Evolutionary conservation across 1,140 invertebrate species (phyloP), one percentile per base, ranked within the genome.

Genomic region (Pomacea maculata): DNA sequence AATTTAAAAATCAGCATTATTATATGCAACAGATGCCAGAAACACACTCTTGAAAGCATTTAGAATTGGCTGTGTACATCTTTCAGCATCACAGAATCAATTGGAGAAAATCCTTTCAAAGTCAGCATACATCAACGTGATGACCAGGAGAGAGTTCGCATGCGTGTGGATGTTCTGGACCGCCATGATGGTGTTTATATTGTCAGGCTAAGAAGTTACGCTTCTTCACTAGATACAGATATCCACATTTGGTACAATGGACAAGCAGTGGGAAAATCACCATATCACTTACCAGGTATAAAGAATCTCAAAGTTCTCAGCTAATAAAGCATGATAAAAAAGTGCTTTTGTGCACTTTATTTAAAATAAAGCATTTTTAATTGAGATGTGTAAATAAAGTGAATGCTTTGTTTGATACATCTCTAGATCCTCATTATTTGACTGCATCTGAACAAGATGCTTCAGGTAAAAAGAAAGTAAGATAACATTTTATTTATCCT

Each of bases 151-250:
- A 77, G 85, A 21, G 84, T 87, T 15, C 81, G 88, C 21, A 81
- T 85, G 2, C 88, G 88, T 94, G 92, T 93, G 0, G 95, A 97
- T 91, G 92, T 95, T 75, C 92, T 98, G 57, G 94, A 98, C 88
- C 93, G 95, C 81, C 95, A 95, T 87, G 96, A 98, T 94, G 96
- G 96, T 6, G 94, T 94, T 63, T 96, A 95, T 88, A 96, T 98
- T 87, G 93, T 97, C 8, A 93, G 97, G 75, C 98, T 97, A 88
- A 95, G 95, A 91, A 85, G 96, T 17, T 95, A 94, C 89, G 94
- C 96, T 87, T 94, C 94, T 63, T 96, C 96, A 88, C 90, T 92
- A 64, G 92, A 95, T 88, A 89, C 97, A 25, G 90, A 93, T 82
- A 95, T 99, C 81, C 92, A 92, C 85, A 88, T 98, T 21, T 94